Evolutionary conservation across 2,888 invertebrate species (phyloP).

Genomic region (Caenorhabditis drosophilae): DNA sequence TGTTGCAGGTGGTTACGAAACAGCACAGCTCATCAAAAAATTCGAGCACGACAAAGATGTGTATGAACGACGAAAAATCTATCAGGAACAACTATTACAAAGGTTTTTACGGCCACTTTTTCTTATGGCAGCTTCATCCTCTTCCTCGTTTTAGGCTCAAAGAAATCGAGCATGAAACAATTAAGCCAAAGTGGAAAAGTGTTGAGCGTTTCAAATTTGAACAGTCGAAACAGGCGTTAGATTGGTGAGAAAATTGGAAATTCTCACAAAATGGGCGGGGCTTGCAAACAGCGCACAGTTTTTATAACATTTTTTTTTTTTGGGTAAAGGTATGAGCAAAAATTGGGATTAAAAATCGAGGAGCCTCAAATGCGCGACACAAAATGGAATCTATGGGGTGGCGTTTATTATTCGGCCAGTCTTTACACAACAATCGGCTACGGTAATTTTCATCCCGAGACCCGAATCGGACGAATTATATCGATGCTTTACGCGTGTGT

Average conservation of each 20-base stretch:
- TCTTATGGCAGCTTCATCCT: no score
- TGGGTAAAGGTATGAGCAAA: slow-evolving; percentile 47
- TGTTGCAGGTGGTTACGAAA: slow-evolving; percentile 49
- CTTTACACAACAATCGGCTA: slow-evolving; percentile 62
- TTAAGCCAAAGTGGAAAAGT: slow-evolving; percentile 19
- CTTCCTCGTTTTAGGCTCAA: slow-evolving; percentile 41
- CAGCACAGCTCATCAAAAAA: slow-evolving; percentile 36
- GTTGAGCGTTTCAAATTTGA: slow-evolving; percentile 29
- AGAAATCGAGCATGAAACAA: slow-evolving; percentile 37
- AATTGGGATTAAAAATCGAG: slow-evolving; percentile 41
- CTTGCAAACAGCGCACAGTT: no score
- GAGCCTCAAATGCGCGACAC: slow-evolving; percentile 47
- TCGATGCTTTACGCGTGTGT: slow-evolving; percentile 59
- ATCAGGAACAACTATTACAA: slow-evolving; percentile 53
- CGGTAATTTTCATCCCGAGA: slow-evolving; percentile 54
- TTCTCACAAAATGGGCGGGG: no score
- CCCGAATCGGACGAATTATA: slow-evolving; percentile 50
- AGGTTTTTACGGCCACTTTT: slow-evolving; percentile 30
- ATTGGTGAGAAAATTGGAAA: slow-evolving; percentile 27
- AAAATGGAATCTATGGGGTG: slow-evolving; percentile 59
- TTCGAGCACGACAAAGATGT: slow-evolving; percentile 51
- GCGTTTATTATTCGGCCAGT: slow-evolving; percentile 57
- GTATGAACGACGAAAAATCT: slow-evolving; percentile 44
- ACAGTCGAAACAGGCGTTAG: slow-evolving; percentile 38
- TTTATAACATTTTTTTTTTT: background rate